phyloP scores from a whole-genome alignment of 2,113 vertebrate species.

The Laticauda laticaudata region DNA sequence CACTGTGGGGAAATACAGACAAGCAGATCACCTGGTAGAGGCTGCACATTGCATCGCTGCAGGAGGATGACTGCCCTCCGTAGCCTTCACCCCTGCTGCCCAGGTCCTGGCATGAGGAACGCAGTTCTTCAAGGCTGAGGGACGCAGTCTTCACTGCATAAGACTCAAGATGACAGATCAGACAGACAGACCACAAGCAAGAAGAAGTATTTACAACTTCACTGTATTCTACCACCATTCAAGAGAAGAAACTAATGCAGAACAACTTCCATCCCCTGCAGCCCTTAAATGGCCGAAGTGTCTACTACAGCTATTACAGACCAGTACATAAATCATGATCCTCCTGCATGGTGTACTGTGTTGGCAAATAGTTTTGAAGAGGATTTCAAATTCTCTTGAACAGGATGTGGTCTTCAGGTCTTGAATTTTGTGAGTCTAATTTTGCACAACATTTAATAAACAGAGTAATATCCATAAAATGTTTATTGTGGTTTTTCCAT shows the following conservation, averaged over 20 bases:
- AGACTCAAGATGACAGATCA: too few relatives aligned
- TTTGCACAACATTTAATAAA: background rate
- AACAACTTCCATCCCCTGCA: constrained; percentile 13
- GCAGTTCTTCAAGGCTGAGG: too few relatives aligned
- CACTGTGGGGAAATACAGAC: too few relatives aligned
- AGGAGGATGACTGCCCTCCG: too few relatives aligned
- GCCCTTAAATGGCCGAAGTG: background rate
- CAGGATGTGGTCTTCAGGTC: background rate
- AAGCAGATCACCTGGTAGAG: too few relatives aligned
- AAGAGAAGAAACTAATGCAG: background rate
- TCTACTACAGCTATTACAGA: background rate
- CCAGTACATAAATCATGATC: too few relatives aligned
- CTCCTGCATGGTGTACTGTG: rapidly evolving
- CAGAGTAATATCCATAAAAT: background rate
- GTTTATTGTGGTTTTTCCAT: background rate
- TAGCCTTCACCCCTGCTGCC: too few relatives aligned
- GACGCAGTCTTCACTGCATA: too few relatives aligned
- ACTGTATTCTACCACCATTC: background rate
- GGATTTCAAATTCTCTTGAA: background rate
- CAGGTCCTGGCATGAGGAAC: too few relatives aligned
- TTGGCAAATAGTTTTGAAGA: rapidly evolving
- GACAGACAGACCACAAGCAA: too few relatives aligned
- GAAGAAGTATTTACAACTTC: background rate
- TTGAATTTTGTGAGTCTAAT: background rate
- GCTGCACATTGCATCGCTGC: too few relatives aligned